Evolutionary conservation across 1,140 invertebrate genomes (phyloP).

Genomic region (Drosophila athabasca): DNA sequence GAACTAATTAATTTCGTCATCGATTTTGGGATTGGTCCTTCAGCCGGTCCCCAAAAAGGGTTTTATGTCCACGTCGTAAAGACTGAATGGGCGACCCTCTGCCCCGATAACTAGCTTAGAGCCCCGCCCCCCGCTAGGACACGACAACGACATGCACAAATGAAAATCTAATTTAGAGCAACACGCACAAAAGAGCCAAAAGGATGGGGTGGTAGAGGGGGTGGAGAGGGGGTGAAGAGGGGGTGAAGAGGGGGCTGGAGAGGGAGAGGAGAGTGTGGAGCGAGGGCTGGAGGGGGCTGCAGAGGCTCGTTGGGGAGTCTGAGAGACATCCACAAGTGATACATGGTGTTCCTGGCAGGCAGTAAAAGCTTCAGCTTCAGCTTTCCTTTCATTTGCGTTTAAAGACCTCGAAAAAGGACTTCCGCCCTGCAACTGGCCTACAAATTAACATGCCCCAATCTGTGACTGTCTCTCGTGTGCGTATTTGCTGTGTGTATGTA

Average conservation of each 20-base stretch:
- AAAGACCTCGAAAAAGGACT: constrained; percentile 76
- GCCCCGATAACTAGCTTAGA: constrained; percentile 33
- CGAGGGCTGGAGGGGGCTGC: too few species aligned
- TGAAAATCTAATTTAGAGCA: constrained; percentile 79
- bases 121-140: neutral
- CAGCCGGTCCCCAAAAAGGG: constrained; percentile 42
- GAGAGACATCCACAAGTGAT: constrained; percentile 56
- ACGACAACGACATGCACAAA: constrained; percentile 49
- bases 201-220: neutral
- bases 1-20: constrained; percentile 67
- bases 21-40: constrained; percentile 40
- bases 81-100: constrained; percentile 34
- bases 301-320: neutral
- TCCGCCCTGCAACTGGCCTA: constrained; percentile 72
- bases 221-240: neutral
- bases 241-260: neutral
- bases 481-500: neutral
- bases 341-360: constrained; percentile 70
- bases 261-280: neutral
- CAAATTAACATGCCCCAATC: constrained; percentile 75
- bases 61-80: constrained; percentile 69
- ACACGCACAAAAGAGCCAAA: constrained; percentile 40
- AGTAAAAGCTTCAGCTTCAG: constrained; percentile 74
- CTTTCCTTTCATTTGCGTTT: constrained; percentile 77
- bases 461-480: constrained; percentile 45